Conservation (phyloP, 2,797 vertebrate genomes). For the Leucoraja ocellata region DNA sequence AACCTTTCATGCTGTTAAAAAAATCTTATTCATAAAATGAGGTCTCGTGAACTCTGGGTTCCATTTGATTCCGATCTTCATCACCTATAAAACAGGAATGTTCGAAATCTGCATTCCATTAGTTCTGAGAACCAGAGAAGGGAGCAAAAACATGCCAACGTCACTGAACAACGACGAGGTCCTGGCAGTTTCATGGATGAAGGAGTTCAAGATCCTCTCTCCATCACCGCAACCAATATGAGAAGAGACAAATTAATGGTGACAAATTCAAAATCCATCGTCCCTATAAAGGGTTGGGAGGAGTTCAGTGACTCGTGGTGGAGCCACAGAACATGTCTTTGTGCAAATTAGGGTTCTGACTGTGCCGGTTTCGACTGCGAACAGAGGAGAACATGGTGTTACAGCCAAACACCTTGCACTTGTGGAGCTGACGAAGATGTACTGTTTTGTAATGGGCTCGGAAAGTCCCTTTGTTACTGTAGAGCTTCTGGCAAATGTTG, state of each 20-base stretch:
- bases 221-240: background rate
- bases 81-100: slow-evolving; percentile 31
- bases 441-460: slow-evolving; percentile 95
- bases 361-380: slow-evolving; percentile 88
- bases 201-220: background rate
- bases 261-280: background rate
- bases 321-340: slow-evolving; percentile 65
- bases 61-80: slow-evolving; percentile 16
- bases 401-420: slow-evolving; percentile 88
- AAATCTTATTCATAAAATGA: slow-evolving; percentile 25
- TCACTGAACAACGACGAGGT: background rate
- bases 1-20: slow-evolving; percentile 27
- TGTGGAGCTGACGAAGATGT: slow-evolving; percentile 87
- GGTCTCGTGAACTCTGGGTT: background rate
- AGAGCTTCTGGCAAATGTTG: slow-evolving; percentile 89
- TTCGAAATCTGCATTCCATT: slow-evolving; percentile 10
- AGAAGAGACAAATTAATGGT: background rate
- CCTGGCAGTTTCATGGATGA: background rate
- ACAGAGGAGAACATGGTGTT: slow-evolving; percentile 90
- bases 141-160: background rate
- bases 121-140: background rate
- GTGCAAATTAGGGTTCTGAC: slow-evolving; percentile 97
- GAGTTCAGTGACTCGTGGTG: slow-evolving; percentile 39
- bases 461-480: slow-evolving; percentile 93
- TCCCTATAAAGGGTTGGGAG: background rate